A percentile compares a stretch with the other conserved stretches of the same genome.
Evolutionary conservation across 2,888 invertebrate genomes (phyloP).

Genomic region (Schrankia costaestrigalis): DNA sequence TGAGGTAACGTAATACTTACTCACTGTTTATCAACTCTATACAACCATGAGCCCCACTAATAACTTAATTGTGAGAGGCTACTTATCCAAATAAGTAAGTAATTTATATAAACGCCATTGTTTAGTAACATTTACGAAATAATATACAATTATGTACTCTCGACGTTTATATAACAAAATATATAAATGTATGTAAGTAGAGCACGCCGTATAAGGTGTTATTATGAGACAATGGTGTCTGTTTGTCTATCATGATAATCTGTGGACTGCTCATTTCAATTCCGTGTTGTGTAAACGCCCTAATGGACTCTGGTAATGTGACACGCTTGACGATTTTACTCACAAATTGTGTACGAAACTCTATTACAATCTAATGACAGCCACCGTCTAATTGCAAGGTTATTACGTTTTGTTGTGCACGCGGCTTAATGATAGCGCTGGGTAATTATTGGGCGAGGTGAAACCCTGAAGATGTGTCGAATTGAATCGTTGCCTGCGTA

Average conservation of each 20-base stretch:
- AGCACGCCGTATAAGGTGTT: conserved; percentile 64
- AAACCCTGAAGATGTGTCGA: conserved; percentile 78
- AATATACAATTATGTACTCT: too few relatives aligned
- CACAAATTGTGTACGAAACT: conserved; percentile 80
- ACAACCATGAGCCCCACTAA: too few relatives aligned
- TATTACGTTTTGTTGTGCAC: conserved; percentile 77
- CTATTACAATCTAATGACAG: conserved; percentile 80
- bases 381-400: conserved; percentile 77
- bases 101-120: too few relatives aligned
- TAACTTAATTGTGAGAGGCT: too few relatives aligned
- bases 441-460: conserved; percentile 78
- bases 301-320: conserved; percentile 79
- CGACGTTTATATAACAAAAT: too few relatives aligned
- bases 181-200: conserved; percentile 3
- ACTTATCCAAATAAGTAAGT: too few relatives aligned
- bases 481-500: conserved; percentile 65
- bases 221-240: conserved; percentile 76
- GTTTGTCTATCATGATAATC: conserved; percentile 79
- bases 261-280: conserved; percentile 78
- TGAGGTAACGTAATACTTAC: too few relatives aligned
- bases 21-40: too few relatives aligned
- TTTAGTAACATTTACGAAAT: too few relatives aligned
- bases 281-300: conserved; percentile 79
- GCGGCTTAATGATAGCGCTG: conserved; percentile 68
- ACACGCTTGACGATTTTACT: conserved; percentile 81